These are phyloP conservation scores for Drosophila truncata DNA, from an alignment of 1,140 invertebrate genomes.

Conservation along the genomic window DNA sequence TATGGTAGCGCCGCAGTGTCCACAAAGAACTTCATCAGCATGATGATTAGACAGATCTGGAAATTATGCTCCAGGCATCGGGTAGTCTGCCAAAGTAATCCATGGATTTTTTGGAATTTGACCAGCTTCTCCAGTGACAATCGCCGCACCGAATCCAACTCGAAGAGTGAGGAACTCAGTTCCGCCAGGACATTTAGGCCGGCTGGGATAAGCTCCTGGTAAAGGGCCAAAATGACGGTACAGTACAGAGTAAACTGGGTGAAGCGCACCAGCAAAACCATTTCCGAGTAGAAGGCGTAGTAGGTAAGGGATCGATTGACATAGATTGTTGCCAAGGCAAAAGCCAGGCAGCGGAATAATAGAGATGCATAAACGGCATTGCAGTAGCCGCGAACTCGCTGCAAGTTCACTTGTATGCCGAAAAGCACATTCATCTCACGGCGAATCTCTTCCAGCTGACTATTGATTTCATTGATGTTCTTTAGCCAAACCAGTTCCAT, in stretches of 20 bases:
- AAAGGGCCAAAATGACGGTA: slow-evolving; percentile 34
- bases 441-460: slow-evolving; percentile 37
- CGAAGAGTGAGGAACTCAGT: slow-evolving; percentile 28
- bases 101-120: slow-evolving; percentile 35
- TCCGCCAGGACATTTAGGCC: slow-evolving; percentile 22
- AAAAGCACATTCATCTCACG: slow-evolving; percentile 23
- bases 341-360: background rate
- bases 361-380: slow-evolving; percentile 23
- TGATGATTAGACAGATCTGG: slow-evolving; percentile 29
- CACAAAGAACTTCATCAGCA: slow-evolving; percentile 53
- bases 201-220: slow-evolving; percentile 38
- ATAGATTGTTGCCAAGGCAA: background rate
- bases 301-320: slow-evolving; percentile 13
- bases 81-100: slow-evolving; percentile 43
- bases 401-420: slow-evolving; percentile 3
- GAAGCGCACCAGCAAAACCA: slow-evolving; percentile 42
- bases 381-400: slow-evolving; percentile 35
- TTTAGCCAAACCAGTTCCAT: slow-evolving; percentile 51
- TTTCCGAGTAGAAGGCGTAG: slow-evolving; percentile 55
- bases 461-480: slow-evolving; percentile 23
- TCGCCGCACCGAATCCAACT: slow-evolving; percentile 24
- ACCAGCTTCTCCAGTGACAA: slow-evolving; percentile 28
- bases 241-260: slow-evolving; percentile 49
- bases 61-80: slow-evolving; percentile 57
- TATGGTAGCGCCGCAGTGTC: slow-evolving; percentile 49